Percentiles rank a stretch among this genome's conserved stretches.
Conservation (phyloP, 2,888 invertebrate genomes). For the Arctia plantaginis region DNA sequence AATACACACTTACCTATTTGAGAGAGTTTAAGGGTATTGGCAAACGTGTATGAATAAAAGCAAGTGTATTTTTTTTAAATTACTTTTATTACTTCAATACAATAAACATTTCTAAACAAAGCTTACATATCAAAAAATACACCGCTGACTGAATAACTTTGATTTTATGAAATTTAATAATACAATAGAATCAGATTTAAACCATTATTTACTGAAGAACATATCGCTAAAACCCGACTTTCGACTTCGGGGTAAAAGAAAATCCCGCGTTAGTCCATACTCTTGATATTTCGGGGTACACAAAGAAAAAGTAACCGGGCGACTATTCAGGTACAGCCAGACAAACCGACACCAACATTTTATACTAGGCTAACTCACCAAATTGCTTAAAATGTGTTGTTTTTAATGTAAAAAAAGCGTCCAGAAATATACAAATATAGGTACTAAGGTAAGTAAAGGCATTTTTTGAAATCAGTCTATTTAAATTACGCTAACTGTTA, state of each 20-base stretch:
- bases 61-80: neutral
- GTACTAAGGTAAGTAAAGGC: no score
- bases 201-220: neutral
- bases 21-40: no score
- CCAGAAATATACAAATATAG: no score
- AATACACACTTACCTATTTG: no score
- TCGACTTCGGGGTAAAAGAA: no score
- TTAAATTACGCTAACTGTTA: no score
- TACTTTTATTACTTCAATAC: neutral
- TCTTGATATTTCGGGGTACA: neutral
- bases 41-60: neutral
- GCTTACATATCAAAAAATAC: neutral
- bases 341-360: neutral
- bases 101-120: neutral
- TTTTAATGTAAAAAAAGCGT: constrained; percentile 33
- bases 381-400: no score
- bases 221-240: neutral
- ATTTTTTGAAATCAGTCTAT: no score
- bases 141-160: neutral
- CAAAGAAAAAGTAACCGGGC: neutral
- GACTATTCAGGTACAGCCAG: neutral
- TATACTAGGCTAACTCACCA: no score
- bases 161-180: neutral
- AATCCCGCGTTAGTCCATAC: neutral
- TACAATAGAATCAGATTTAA: neutral